These are phyloP conservation scores for Nasua narica DNA, from an alignment of 2,797 vertebrate genomes.

Conservation along the genomic window DNA sequence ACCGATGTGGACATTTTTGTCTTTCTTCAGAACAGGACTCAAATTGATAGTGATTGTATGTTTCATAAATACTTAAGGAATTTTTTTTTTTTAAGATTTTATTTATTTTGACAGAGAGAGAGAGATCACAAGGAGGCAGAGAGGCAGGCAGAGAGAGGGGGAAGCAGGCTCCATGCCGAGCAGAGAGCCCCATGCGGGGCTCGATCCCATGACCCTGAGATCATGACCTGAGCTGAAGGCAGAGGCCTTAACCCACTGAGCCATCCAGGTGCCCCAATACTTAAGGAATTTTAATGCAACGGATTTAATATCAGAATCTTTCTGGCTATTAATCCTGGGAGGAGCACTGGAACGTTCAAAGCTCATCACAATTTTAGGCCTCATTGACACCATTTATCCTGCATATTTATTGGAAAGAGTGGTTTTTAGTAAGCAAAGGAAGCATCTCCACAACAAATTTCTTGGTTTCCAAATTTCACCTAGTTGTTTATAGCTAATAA, in stretches of 20 bases:
- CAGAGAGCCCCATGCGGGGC: too few species aligned
- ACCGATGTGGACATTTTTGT: neutral
- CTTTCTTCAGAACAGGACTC: neutral
- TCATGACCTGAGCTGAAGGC: too few species aligned
- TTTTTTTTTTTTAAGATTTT: too few species aligned
- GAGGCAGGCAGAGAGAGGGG: too few species aligned
- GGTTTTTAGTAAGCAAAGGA: neutral
- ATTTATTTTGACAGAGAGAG: too few species aligned
- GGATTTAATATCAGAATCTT: neutral
- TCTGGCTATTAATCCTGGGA: conserved; percentile 12
- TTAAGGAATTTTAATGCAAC: neutral
- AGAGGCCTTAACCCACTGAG: too few species aligned
- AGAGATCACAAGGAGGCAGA: too few species aligned
- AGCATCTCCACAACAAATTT: neutral
- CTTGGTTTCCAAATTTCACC: neutral
- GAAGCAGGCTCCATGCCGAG: too few species aligned
- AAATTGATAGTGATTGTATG: neutral
- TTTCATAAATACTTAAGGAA: neutral
- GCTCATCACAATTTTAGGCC: conserved; percentile 35
- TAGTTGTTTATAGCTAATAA: neutral
- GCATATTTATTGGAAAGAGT: neutral
- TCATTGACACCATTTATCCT: neutral
- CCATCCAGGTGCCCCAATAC: too few species aligned
- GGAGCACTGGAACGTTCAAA: neutral
- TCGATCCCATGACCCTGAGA: too few species aligned